Conservation (phyloP, 2,888 invertebrate species). For the Strigamia transsilvanica region DNA sequence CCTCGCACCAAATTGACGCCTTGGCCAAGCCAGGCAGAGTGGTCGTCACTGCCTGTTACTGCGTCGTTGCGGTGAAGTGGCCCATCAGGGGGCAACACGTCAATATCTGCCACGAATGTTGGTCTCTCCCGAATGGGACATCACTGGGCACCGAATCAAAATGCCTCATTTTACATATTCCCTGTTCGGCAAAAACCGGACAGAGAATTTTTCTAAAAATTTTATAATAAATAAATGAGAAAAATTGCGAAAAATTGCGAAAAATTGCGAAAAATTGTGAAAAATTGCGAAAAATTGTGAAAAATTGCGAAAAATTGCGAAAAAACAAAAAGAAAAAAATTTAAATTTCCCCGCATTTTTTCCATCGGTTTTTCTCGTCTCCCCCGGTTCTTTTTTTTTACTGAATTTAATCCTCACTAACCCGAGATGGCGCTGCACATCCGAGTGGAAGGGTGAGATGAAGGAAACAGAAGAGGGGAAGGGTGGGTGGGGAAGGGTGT, state of each 20-base stretch:
- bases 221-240: not conserved
- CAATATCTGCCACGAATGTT: not conserved
- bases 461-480: not conserved
- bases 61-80: slow-evolving; percentile 39
- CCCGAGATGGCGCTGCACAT: slow-evolving; percentile 44
- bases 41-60: slow-evolving; percentile 35
- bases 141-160: slow-evolving; percentile 28
- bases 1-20: slow-evolving; percentile 39
- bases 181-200: not conserved
- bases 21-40: slow-evolving; percentile 27
- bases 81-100: slow-evolving; percentile 41
- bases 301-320: too few species aligned
- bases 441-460: slow-evolving; percentile 43
- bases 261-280: too few species aligned
- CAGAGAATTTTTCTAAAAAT: not conserved
- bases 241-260: too few species aligned
- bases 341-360: slow-evolving; percentile 21
- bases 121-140: slow-evolving; percentile 38
- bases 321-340: not conserved
- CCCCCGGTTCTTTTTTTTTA: not conserved
- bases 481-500: not conserved
- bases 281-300: too few species aligned
- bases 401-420: slow-evolving; percentile 31
- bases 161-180: slow-evolving; percentile 4
- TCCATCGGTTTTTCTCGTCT: not conserved